phyloP scores from a whole-genome alignment of 2,797 vertebrate genomes.

The Eidolon dupreanum region DNA sequence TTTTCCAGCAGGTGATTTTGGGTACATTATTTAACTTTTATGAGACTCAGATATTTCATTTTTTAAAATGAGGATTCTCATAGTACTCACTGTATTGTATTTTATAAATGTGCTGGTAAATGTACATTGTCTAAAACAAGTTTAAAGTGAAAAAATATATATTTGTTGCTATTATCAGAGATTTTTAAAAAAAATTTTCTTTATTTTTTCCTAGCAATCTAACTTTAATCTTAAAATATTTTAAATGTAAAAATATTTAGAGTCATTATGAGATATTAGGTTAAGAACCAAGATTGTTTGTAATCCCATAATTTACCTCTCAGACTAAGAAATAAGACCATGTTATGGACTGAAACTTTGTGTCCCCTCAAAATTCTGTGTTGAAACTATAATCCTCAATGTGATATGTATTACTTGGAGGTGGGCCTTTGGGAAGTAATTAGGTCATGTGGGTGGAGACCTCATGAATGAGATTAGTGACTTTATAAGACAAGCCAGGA shows the following conservation, averaged over 20 bases:
- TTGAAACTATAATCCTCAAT: neutral
- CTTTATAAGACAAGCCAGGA: too few species aligned
- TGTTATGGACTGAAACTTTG: neutral
- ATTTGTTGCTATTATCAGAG: neutral
- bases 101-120: neutral
- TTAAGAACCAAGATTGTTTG: neutral
- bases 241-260: neutral
- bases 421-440: neutral
- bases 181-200: neutral
- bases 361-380: neutral
- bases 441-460: neutral
- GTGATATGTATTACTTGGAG: neutral
- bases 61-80: neutral
- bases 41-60: neutral
- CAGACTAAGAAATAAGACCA: neutral
- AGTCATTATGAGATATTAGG: neutral
- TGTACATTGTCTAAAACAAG: neutral
- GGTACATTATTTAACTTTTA: neutral
- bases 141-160: neutral
- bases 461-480: neutral
- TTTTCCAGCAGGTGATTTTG: neutral
- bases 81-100: neutral
- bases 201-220: neutral
- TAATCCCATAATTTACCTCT: neutral
- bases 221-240: neutral